Percentiles rank a stretch among this genome's conserved stretches.
Evolutionary conservation across 1,140 invertebrate species (phyloP).

Genomic region (Aphidius gifuensis): DNA sequence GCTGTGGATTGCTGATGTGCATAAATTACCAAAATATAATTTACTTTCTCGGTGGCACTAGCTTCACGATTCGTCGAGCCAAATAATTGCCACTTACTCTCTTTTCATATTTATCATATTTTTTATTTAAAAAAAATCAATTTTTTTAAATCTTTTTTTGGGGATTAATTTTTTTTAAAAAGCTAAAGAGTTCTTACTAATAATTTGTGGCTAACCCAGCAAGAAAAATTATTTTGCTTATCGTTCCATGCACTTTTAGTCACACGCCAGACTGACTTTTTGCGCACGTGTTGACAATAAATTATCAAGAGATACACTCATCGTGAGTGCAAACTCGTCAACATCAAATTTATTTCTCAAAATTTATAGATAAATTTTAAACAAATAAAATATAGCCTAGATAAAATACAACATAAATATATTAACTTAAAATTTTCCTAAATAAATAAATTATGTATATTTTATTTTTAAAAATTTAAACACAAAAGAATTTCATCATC

Average conservation of each 20-base stretch:
- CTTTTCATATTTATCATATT: not conserved
- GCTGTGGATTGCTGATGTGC: too few species aligned
- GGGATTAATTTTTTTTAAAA: conserved; percentile 5
- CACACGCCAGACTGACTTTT: conserved; percentile 12
- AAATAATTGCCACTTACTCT: conserved; percentile 11
- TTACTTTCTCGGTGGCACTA: not conserved
- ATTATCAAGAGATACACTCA: conserved; percentile 10
- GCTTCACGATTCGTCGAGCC: conserved; percentile 13
- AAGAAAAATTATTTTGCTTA: conserved; percentile 10
- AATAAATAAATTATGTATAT: too few species aligned
- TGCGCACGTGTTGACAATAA: conserved; percentile 25
- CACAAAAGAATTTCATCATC: too few species aligned
- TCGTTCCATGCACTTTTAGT: conserved; percentile 15
- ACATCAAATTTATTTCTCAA: not conserved
- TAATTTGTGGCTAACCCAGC: conserved; percentile 18
- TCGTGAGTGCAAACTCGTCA: conserved; percentile 12
- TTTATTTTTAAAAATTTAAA: too few species aligned
- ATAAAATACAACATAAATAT: not conserved
- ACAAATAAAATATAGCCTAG: not conserved
- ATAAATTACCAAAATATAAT: not conserved
- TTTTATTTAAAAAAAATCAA: not conserved
- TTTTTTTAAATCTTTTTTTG: not conserved
- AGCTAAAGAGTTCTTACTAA: conserved; percentile 15
- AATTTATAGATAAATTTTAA: not conserved
- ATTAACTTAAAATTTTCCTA: too few species aligned